Conservation (phyloP, 2,113 vertebrate species). For the Numida meleagris region DNA sequence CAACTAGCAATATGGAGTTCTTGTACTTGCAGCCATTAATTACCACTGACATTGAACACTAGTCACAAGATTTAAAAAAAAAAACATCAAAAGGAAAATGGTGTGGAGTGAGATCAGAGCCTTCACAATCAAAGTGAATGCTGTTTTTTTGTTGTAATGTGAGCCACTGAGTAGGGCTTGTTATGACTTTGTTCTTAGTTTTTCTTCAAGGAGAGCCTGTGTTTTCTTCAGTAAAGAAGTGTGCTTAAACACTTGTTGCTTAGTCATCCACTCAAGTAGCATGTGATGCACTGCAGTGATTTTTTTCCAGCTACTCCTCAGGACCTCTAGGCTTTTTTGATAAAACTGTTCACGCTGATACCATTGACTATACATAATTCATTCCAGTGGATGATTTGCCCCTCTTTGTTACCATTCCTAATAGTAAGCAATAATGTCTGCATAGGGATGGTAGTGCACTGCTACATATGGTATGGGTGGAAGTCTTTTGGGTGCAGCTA, state of each 20-base stretch:
- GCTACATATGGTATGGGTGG: not conserved
- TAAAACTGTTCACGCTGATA: not conserved
- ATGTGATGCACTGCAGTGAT: not conserved
- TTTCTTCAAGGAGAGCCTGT: not conserved
- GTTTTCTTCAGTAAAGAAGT: not conserved
- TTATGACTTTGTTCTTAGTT: not conserved
- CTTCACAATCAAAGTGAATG: not conserved
- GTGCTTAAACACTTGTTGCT: not conserved
- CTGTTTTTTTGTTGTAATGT: not conserved
- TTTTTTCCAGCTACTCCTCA: not conserved
- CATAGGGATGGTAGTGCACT: not conserved
- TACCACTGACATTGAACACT: not conserved
- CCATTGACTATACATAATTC: not conserved
- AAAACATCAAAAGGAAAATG: not conserved
- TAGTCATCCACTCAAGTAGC: not conserved
- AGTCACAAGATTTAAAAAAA: slow-evolving; percentile 7
- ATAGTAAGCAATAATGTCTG: not conserved
- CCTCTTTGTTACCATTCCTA: not conserved
- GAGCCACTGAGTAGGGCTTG: not conserved
- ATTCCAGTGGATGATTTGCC: not conserved
- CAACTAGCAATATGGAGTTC: not conserved
- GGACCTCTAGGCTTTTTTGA: not conserved
- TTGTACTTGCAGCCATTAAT: slow-evolving; percentile 2
- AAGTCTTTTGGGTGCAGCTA: not conserved
- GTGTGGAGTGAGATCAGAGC: not conserved